These are phyloP conservation scores for Platynereis dumerilii DNA, from an alignment of 2,888 invertebrate genomes.

Conservation along the genomic window DNA sequence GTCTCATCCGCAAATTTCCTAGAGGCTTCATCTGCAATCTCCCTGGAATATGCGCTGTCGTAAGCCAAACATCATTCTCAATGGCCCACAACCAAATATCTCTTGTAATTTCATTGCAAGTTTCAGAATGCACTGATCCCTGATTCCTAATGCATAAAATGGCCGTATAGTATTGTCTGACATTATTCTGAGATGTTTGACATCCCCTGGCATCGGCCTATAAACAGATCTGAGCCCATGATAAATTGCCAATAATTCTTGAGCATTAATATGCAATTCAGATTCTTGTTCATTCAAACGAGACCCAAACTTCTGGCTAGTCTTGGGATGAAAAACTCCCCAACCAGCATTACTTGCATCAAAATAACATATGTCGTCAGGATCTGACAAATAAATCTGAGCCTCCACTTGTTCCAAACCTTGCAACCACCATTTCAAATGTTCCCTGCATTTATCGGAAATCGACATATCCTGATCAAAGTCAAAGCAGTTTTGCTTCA, in stretches of 20 bases:
- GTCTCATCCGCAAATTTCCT: neutral
- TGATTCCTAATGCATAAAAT: neutral
- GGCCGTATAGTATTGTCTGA: neutral
- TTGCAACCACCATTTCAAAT: neutral
- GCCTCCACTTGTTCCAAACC: neutral
- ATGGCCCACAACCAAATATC: no score
- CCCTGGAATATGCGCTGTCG: no score
- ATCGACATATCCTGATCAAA: slow-evolving; percentile 1
- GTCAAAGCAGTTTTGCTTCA: no score
- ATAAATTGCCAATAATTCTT: neutral
- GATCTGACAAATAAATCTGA: no score
- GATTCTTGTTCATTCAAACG: neutral
- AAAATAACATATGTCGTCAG: no score
- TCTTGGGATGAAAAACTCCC: neutral
- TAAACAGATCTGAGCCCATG: neutral
- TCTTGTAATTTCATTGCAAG: neutral
- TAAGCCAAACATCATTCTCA: no score
- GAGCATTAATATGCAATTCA: neutral
- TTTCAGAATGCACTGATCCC: neutral
- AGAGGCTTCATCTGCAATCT: neutral
- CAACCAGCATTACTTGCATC: neutral
- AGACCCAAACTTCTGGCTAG: neutral
- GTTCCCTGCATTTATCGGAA: neutral
- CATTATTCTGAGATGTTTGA: neutral
- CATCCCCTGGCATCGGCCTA: neutral